phyloP scores from a whole-genome alignment of 2,113 vertebrate genomes.

The Hypocryptadius cinnamomeus region DNA sequence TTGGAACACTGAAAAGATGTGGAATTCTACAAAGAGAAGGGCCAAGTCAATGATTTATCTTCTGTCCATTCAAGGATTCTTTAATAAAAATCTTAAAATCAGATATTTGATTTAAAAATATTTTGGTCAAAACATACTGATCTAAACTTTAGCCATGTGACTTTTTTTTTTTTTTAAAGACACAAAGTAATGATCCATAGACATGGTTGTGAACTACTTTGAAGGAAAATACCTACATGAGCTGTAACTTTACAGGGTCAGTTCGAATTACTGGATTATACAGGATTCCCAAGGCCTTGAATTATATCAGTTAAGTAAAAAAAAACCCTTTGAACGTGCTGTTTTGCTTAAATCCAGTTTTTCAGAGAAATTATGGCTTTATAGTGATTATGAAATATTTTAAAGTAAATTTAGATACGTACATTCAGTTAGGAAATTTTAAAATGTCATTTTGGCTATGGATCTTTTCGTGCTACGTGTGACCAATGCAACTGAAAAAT shows the following conservation, averaged over 20 bases:
- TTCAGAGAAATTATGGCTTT: background rate
- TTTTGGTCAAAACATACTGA: background rate
- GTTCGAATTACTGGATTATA: background rate
- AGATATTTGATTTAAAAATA: background rate
- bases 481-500: background rate
- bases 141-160: background rate
- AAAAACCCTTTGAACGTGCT: background rate
- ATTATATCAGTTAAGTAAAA: background rate
- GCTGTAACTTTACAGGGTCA: background rate
- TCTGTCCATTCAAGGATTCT: background rate
- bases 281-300: background rate
- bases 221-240: background rate
- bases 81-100: background rate
- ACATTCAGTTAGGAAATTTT: background rate
- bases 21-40: background rate
- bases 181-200: too few relatives aligned
- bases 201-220: background rate
- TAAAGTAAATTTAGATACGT: background rate
- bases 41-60: background rate
- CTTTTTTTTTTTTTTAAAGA: too few relatives aligned
- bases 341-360: background rate
- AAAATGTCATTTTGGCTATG: background rate
- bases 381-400: background rate
- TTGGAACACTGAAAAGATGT: background rate
- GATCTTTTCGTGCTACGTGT: background rate